A percentile compares a stretch with the other conserved stretches of the same genome.
phyloP scores from a whole-genome alignment of 2,797 vertebrate genomes.

The Coregonus sp. region DNA sequence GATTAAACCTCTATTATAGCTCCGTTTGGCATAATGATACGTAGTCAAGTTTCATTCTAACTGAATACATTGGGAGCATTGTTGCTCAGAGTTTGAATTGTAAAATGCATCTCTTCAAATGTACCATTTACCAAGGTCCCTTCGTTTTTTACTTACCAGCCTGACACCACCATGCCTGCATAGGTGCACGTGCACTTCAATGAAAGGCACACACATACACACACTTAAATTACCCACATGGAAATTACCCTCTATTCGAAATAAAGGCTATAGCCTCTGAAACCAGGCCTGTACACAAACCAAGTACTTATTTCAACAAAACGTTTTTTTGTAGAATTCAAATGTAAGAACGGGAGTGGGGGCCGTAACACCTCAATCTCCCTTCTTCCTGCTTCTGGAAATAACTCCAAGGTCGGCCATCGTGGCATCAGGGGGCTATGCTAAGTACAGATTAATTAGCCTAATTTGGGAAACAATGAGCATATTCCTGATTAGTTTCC shows the following conservation, averaged over 20 bases:
- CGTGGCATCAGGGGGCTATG: conserved; percentile 52
- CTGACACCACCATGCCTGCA: background rate
- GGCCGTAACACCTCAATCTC: conserved; percentile 26
- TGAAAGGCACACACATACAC: background rate
- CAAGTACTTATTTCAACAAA: background rate
- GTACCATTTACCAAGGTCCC: background rate
- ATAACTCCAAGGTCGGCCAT: conserved; percentile 67
- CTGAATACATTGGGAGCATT: too few relatives aligned
- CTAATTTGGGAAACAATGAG: conserved; percentile 60
- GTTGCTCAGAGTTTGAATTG: too few relatives aligned
- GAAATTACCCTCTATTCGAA: background rate
- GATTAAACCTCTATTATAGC: too few relatives aligned
- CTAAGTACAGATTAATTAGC: conserved; percentile 70
- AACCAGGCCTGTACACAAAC: too few relatives aligned
- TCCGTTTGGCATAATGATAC: too few relatives aligned
- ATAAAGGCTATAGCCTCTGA: too few relatives aligned
- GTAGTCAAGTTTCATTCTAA: too few relatives aligned
- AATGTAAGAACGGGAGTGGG: conserved; percentile 20
- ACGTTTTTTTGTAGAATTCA: background rate
- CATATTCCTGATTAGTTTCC: conserved; percentile 32
- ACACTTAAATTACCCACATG: background rate
- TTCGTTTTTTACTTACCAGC: too few relatives aligned
- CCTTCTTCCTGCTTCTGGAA: conserved; percentile 39
- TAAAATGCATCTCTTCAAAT: too few relatives aligned
- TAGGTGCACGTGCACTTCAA: background rate